These are phyloP conservation scores for Elegia similella DNA, from an alignment of 2,888 invertebrate species.

Conservation along the genomic window DNA sequence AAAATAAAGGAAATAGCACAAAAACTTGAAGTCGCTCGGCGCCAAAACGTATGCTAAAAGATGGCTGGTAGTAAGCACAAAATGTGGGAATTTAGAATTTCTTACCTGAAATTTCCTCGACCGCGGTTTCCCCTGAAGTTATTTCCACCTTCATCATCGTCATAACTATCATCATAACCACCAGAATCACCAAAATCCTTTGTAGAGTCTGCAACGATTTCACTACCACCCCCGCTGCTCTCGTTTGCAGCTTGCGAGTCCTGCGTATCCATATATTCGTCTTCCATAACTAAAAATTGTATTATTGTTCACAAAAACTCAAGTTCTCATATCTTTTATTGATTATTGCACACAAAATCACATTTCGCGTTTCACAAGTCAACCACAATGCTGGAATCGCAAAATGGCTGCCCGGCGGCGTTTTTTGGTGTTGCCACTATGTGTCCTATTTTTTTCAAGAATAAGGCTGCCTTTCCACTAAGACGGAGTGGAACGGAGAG, in stretches of 20 bases:
- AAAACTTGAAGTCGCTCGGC: not conserved
- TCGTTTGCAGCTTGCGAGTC: slow-evolving; percentile 12
- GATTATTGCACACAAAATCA: slow-evolving; percentile 2
- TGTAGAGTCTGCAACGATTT: slow-evolving; percentile 48
- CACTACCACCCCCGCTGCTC: slow-evolving; percentile 14
- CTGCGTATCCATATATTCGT: slow-evolving; percentile 17
- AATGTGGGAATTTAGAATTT: not conserved
- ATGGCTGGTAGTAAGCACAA: not conserved
- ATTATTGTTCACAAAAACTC: not conserved
- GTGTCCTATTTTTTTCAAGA: too few relatives aligned
- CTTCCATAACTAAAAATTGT: slow-evolving; percentile 5
- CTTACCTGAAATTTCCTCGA: slow-evolving; percentile 69
- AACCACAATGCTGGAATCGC: not conserved
- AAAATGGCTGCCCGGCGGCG: slow-evolving; percentile 10
- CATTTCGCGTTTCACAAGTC: slow-evolving; percentile 1
- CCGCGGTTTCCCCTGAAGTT: slow-evolving; percentile 62
- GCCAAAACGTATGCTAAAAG: not conserved
- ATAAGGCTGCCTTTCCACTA: too few relatives aligned
- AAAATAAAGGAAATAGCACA: not conserved
- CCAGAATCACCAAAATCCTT: slow-evolving; percentile 64
- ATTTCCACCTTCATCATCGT: slow-evolving; percentile 64
- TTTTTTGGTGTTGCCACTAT: not conserved
- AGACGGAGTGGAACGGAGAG: too few relatives aligned
- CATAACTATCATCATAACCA: slow-evolving; percentile 61
- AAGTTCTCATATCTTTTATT: slow-evolving; percentile 6